Conservation (phyloP, 2,797 vertebrate genomes). For the Basileuterus tristriatus region DNA sequence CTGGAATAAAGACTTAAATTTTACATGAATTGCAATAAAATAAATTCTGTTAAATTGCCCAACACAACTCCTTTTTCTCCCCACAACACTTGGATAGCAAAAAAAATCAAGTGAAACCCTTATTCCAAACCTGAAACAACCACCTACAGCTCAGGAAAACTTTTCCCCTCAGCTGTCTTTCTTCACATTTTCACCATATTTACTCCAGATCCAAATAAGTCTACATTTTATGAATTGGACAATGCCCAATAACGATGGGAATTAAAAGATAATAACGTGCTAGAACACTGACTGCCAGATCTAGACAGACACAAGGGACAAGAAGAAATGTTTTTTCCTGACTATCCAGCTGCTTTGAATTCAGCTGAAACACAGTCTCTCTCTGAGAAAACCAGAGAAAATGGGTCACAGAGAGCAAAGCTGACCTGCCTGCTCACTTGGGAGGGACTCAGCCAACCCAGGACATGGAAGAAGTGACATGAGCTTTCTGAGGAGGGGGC, state of each 20-base stretch:
- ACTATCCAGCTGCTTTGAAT: constrained; percentile 62
- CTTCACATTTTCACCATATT: not conserved
- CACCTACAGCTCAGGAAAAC: not conserved
- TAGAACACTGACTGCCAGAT: constrained; percentile 51
- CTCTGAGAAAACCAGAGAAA: constrained; percentile 10
- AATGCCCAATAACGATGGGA: constrained; percentile 35
- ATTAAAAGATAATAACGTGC: constrained; percentile 59
- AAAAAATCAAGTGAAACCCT: not conserved
- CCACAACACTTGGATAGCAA: not conserved
- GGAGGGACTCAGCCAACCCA: not conserved
- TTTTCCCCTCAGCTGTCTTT: not conserved
- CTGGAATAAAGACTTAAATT: not conserved
- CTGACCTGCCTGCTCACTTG: not conserved
- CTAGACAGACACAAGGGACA: constrained; percentile 54
- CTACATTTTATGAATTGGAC: constrained; percentile 39
- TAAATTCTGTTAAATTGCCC: not conserved
- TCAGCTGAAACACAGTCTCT: constrained; percentile 5
- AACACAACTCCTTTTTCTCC: not conserved
- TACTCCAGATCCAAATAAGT: constrained; percentile 1
- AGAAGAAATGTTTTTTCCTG: constrained; percentile 49
- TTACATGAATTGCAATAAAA: not conserved
- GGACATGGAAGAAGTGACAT: constrained; percentile 26
- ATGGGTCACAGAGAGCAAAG: not conserved
- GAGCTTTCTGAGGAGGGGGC: not conserved
- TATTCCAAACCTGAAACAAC: not conserved